Conservation (phyloP, 2,888 invertebrate species). For the Nymphalis c-album region DNA sequence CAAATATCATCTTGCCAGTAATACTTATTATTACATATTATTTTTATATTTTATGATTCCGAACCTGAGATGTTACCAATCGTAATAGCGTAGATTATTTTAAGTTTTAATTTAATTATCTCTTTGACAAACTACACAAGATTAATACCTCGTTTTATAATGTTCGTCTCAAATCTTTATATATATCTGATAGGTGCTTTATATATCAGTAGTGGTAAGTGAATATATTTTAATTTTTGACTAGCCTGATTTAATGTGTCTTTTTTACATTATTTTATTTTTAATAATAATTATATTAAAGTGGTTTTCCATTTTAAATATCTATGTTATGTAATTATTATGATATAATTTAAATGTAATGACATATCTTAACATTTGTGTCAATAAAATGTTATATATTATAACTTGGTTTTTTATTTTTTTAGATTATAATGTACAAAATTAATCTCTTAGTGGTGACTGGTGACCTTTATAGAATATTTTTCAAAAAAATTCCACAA, state of each 20-base stretch:
- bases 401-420: background rate
- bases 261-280: background rate
- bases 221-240: background rate
- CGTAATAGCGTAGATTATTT: background rate
- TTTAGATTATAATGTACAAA: background rate
- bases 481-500: too few species aligned
- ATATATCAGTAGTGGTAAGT: background rate
- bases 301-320: background rate
- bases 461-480: too few species aligned
- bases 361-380: slow-evolving; percentile 14
- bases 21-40: too few species aligned
- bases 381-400: slow-evolving; percentile 18
- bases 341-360: slow-evolving; percentile 13
- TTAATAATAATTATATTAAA: background rate
- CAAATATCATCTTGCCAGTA: background rate
- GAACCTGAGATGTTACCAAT: background rate
- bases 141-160: background rate
- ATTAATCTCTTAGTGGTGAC: too few species aligned
- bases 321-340: slow-evolving; percentile 1
- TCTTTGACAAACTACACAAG: background rate
- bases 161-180: background rate
- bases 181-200: background rate
- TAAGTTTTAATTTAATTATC: background rate
- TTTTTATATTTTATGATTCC: background rate
- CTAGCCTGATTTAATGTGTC: background rate